phyloP scores from a whole-genome alignment of 2,888 invertebrate genomes.

The Pyrochroa serraticornis region DNA sequence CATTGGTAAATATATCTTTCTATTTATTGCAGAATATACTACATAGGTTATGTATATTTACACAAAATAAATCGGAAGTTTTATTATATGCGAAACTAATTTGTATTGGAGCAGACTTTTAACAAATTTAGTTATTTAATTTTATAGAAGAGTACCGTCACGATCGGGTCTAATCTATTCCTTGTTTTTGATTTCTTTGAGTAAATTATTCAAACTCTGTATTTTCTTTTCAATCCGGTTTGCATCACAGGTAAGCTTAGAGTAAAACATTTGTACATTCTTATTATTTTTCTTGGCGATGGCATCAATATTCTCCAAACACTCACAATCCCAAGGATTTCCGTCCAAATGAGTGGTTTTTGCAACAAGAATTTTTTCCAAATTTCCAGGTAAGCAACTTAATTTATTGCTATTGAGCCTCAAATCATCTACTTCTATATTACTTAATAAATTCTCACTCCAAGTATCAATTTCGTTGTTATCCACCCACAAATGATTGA shows the following conservation, averaged over 20 bases:
- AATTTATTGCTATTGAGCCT: constrained; percentile 41
- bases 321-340: constrained; percentile 43
- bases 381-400: constrained; percentile 36
- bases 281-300: constrained; percentile 37
- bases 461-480: constrained; percentile 39
- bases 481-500: constrained; percentile 46
- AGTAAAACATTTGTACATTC: constrained; percentile 35
- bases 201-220: constrained; percentile 34
- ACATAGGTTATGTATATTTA: no score
- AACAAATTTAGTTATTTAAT: background rate
- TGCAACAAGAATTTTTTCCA: constrained; percentile 39
- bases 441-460: constrained; percentile 33
- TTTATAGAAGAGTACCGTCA: background rate
- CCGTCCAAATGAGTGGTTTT: constrained; percentile 39
- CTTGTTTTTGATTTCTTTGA: constrained; percentile 34
- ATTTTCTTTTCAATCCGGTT: constrained; percentile 39
- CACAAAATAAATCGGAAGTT: no score
- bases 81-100: background rate
- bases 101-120: background rate
- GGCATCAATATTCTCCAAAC: constrained; percentile 38
- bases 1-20: no score
- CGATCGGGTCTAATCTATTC: constrained; percentile 19
- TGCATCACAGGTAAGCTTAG: constrained; percentile 42
- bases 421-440: constrained; percentile 37
- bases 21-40: background rate